These are phyloP conservation scores for Cephus runcator DNA, from an alignment of 2,888 invertebrate species.

Conservation along the genomic window DNA sequence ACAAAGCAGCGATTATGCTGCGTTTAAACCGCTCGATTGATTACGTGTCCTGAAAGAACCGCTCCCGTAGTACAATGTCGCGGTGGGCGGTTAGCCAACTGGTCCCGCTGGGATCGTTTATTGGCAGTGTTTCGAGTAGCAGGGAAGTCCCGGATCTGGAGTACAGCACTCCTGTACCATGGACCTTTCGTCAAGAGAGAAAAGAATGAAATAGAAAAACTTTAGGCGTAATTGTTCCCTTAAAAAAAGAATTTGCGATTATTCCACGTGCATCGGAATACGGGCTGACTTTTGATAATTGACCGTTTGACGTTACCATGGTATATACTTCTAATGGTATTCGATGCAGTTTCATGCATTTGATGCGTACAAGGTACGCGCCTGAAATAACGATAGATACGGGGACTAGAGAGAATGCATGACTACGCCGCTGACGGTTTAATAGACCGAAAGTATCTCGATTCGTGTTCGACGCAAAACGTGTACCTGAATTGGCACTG, in stretches of 20 bases:
- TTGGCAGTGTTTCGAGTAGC: conserved; percentile 45
- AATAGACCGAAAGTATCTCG: background rate
- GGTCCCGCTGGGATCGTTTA: conserved; percentile 54
- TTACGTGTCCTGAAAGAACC: conserved; percentile 43
- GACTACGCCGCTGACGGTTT: background rate
- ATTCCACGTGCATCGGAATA: background rate
- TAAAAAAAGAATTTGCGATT: background rate
- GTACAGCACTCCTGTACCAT: background rate
- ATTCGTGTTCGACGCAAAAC: too few relatives aligned
- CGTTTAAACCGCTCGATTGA: conserved; percentile 56
- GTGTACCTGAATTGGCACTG: background rate
- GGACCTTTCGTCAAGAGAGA: background rate
- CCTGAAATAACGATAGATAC: background rate
- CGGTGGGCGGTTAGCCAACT: conserved; percentile 63
- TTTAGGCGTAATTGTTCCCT: background rate
- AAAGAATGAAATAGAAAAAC: background rate
- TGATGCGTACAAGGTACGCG: background rate
- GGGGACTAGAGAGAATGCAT: background rate
- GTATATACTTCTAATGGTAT: background rate
- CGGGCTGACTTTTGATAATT: background rate
- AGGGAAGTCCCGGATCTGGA: conserved; percentile 16
- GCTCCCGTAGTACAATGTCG: conserved; percentile 52
- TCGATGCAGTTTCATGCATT: background rate
- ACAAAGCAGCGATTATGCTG: conserved; percentile 51
- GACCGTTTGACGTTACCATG: background rate